These are phyloP conservation scores for Tinea trinotella DNA, from an alignment of 2,888 invertebrate species.

Conservation along the genomic window DNA sequence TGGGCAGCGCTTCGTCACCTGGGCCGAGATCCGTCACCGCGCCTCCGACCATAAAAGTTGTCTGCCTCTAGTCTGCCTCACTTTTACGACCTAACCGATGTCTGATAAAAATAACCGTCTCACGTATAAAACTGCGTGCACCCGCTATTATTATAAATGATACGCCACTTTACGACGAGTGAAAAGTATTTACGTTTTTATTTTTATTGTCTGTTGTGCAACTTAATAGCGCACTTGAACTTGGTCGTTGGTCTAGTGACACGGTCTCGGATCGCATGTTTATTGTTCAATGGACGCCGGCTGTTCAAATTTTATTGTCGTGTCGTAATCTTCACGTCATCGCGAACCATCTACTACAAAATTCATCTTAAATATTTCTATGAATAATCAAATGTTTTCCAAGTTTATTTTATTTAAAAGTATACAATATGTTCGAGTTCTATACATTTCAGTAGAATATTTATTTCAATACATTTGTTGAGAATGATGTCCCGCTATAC, in stretches of 20 bases:
- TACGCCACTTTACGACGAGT: constrained; percentile 38
- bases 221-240: constrained; percentile 69
- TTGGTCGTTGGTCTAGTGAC: constrained; percentile 58
- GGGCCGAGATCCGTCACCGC: constrained; percentile 16
- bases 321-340: constrained; percentile 45
- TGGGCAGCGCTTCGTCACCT: constrained; percentile 16
- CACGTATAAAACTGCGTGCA: constrained; percentile 38
- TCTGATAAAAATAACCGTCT: constrained; percentile 62
- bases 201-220: constrained; percentile 65
- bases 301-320: constrained; percentile 51
- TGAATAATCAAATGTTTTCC: not conserved
- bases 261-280: constrained; percentile 62
- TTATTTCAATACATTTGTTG: not conserved
- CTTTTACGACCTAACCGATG: constrained; percentile 59
- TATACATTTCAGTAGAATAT: not conserved
- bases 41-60: constrained; percentile 47
- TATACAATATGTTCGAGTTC: no score
- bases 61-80: constrained; percentile 60
- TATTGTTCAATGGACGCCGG: constrained; percentile 60
- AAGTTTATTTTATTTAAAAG: no score
- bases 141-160: constrained; percentile 45
- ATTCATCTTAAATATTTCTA: not conserved
- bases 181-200: constrained; percentile 54
- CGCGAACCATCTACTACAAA: not conserved
- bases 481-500: not conserved